These are phyloP conservation scores for Spilogale gracilis DNA, from an alignment of 2,113 vertebrate species.

Conservation along the genomic window DNA sequence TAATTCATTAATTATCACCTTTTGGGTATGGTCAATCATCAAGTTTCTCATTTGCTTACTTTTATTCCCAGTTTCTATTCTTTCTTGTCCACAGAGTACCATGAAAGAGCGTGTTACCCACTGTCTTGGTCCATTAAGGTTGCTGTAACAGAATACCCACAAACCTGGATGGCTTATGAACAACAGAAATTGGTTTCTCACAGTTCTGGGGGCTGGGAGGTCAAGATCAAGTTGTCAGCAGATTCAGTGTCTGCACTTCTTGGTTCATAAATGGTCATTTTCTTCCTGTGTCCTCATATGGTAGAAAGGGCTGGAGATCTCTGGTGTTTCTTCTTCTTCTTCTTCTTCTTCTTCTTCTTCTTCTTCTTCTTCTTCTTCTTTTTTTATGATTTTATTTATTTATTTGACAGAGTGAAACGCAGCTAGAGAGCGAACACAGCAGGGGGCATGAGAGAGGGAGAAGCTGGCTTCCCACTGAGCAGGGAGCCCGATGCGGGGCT, in stretches of 20 bases:
- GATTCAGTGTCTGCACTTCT: background rate
- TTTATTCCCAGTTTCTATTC: background rate
- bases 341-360: no score
- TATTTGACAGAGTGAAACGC: no score
- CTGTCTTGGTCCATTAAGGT: no score
- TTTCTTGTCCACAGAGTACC: background rate
- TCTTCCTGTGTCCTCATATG: background rate
- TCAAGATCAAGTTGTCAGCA: background rate
- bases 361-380: no score
- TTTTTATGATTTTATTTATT: no score
- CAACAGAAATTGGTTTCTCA: background rate
- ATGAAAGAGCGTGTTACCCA: background rate
- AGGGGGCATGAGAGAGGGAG: no score
- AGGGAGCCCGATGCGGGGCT: no score
- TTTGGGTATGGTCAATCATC: background rate
- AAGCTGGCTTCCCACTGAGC: no score
- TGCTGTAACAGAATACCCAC: background rate
- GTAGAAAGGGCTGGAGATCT: background rate
- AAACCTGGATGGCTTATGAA: background rate
- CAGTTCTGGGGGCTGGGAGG: no score
- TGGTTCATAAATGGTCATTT: background rate
- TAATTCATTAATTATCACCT: background rate
- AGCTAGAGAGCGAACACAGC: no score
- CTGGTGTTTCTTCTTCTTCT: background rate
- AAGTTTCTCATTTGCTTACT: background rate